Evolutionary conservation across 2,888 invertebrate genomes (phyloP).

Genomic region (Aphrophora alni): DNA sequence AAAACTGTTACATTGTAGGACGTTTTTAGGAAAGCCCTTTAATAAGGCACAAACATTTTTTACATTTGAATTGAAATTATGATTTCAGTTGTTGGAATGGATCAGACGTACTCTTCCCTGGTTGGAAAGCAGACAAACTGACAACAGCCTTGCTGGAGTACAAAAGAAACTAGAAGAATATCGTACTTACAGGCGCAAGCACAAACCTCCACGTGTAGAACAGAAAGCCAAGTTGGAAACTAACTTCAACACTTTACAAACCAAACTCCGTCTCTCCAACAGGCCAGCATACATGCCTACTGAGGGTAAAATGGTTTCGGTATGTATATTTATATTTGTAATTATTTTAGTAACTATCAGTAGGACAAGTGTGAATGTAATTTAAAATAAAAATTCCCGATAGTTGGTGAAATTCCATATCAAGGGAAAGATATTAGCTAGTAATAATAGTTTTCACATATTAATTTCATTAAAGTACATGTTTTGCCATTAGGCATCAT

Average conservation of each 20-base stretch:
- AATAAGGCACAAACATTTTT: too few relatives aligned
- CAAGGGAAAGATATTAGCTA: too few relatives aligned
- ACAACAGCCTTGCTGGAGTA: constrained; percentile 96
- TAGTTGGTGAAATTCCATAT: too few relatives aligned
- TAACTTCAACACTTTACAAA: constrained; percentile 99
- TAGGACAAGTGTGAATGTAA: background rate
- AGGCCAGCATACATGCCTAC: constrained; percentile 99
- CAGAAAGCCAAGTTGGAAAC: constrained; percentile 99
- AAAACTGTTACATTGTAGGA: too few relatives aligned
- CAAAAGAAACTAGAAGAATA: constrained; percentile 99
- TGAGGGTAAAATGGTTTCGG: constrained; percentile 98
- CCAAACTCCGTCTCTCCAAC: constrained; percentile 96
- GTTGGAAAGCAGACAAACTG: constrained; percentile 95
- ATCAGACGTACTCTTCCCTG: constrained; percentile 98
- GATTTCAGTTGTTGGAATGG: constrained; percentile 90
- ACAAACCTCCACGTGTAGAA: constrained; percentile 99
- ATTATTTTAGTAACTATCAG: background rate
- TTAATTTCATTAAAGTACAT: background rate
- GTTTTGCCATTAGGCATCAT: too few relatives aligned
- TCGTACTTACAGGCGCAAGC: constrained; percentile 97
- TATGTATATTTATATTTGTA: constrained; percentile 66
- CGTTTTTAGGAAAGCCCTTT: too few relatives aligned
- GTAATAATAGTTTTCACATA: background rate
- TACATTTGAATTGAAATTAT: too few relatives aligned
- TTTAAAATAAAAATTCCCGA: too few relatives aligned